Evolutionary conservation across 2,113 vertebrate species (phyloP), one percentile per base, ranked within the genome.

Genomic region (Oncorhynchus nerka): DNA sequence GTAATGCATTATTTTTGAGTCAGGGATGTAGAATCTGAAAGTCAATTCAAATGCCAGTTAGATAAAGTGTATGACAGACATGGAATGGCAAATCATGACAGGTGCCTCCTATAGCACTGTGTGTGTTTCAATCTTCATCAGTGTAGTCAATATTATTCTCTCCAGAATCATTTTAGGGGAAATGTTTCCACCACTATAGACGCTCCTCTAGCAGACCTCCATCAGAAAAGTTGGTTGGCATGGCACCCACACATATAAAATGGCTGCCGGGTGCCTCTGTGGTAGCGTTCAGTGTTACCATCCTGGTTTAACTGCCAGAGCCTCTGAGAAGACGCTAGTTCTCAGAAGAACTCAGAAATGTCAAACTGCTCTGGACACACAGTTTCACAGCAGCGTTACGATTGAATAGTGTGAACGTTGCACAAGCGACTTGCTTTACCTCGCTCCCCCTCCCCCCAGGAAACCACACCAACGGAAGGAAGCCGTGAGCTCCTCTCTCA

Each of bases 401-500:
- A 74, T 76, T 83, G 83, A 81, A 85, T 39, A 62, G 70, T 57
- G 66, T 34, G 74, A 83, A 76, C 15, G 68, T 81, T 80, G 78
- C 81, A 84, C 82, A 82, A 87, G 82, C 88, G 70, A 85, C 79
- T 81, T 80, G 73, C 4, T 65, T 75, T 75, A 34, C 22, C 45
- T 75, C 64, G 61, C 70, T 81, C 80, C 86, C 83, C 86, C 84
- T 91, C 81, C 80, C 83, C 85, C 86, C 92, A 94, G 92, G 92
- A 93, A 93, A 92, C 92, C 92, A 89, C 89, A 89, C 62, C 71
- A 80, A 77, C 83, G 81, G 70, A 64, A 89, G 74, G 84, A 89
- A 86, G 87, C 81, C 67, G 79, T 79, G 57, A 26, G 34, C 80
- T 64, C 16, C 75, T 55, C 39, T 69, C 62, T 9, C 77, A 77